A percentile compares a stretch with the other conserved stretches of the same genome.
Conservation (phyloP, 2,888 invertebrate genomes). For the Elegia similella region DNA sequence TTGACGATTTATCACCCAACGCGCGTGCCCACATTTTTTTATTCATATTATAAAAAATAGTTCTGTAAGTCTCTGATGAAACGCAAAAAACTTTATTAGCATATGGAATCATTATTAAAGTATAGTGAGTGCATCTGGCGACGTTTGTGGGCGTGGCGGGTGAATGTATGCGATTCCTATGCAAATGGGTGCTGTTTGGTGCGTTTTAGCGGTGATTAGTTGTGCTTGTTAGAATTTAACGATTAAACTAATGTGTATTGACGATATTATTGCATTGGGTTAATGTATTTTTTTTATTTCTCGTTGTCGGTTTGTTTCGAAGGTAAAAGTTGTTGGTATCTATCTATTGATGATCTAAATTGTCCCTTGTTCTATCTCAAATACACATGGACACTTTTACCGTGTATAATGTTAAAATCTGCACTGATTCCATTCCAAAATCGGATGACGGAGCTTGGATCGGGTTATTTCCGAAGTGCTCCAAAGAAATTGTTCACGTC, state of each 20-base stretch:
- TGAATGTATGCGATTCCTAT: constrained; percentile 63
- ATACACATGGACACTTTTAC: too few relatives aligned
- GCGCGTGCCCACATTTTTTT: constrained; percentile 73
- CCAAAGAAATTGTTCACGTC: too few relatives aligned
- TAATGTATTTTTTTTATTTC: too few relatives aligned
- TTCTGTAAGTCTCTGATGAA: constrained; percentile 43
- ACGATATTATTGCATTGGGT: background rate
- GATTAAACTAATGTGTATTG: background rate
- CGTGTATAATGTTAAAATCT: too few relatives aligned
- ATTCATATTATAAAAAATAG: constrained; percentile 45
- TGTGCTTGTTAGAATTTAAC: constrained; percentile 20
- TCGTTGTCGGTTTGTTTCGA: too few relatives aligned
- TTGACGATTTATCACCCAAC: constrained; percentile 35
- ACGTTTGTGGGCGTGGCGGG: constrained; percentile 51
- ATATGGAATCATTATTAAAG: constrained; percentile 60
- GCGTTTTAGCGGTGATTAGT: constrained; percentile 45
- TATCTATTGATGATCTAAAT: too few relatives aligned
- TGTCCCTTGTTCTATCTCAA: too few relatives aligned
- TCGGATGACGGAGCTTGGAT: too few relatives aligned
- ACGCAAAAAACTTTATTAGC: constrained; percentile 57
- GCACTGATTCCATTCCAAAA: too few relatives aligned
- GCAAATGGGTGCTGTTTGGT: constrained; percentile 47
- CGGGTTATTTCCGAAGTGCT: too few relatives aligned
- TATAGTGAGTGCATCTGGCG: constrained; percentile 57
- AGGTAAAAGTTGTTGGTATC: too few relatives aligned